Evolutionary conservation across 2,113 vertebrate species (phyloP).

Genomic region (Bos taurus): DNA sequence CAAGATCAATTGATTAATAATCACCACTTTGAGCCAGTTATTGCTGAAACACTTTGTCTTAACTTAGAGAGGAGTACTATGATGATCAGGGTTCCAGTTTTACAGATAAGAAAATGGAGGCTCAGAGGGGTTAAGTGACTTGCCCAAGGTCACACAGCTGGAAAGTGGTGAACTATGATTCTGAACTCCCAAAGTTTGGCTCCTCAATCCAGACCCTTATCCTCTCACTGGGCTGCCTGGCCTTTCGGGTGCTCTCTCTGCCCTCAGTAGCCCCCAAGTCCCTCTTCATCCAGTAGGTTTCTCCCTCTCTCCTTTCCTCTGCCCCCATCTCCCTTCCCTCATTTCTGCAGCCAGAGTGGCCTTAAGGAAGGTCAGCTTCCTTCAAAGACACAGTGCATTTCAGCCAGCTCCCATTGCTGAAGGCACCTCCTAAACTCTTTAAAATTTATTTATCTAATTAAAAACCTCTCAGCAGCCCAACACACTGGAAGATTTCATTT

Average conservation of each 20-base stretch:
- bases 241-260: background rate
- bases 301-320: background rate
- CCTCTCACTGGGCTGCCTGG: background rate
- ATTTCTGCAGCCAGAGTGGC: background rate
- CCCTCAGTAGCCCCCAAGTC: background rate
- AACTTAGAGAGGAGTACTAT: background rate
- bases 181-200: background rate
- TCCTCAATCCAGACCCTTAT: background rate
- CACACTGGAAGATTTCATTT: conserved; percentile 61
- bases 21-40: background rate
- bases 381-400: conserved; percentile 60
- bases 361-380: conserved; percentile 55
- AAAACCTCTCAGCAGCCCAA: conserved; percentile 67
- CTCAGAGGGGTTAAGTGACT: background rate
- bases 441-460: conserved; percentile 80
- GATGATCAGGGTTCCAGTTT: too few relatives aligned
- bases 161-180: background rate
- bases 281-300: too few relatives aligned
- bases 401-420: conserved; percentile 66
- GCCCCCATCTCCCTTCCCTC: background rate
- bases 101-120: background rate
- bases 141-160: background rate
- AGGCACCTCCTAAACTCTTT: conserved; percentile 73
- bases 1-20: background rate
- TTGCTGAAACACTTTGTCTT: background rate